Evolutionary conservation across 1,140 invertebrate genomes (phyloP), one percentile per base, ranked within the genome.

Genomic region (Gryon sp.): DNA sequence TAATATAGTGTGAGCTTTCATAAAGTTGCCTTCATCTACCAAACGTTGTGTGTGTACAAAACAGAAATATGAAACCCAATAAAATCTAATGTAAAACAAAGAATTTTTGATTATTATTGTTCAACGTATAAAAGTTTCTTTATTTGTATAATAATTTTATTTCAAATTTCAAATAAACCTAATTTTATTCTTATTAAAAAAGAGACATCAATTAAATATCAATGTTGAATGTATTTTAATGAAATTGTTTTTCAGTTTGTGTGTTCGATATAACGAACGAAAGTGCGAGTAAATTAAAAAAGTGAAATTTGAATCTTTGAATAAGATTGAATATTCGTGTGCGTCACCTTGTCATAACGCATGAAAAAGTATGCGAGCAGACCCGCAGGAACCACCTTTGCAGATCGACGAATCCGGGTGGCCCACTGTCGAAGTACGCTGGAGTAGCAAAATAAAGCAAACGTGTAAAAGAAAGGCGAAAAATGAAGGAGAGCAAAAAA

Each of bases 381-480:
- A 50, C 63, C 63, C 52, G 63, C 66, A 52, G 52, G 11, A 66
- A 55, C 46, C 48, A 24, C 24, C 36, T 41, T 41, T 7, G 41
- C 28, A 24, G 53, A 50, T 15, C 50, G 59, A 62, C 41, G 36
- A 72, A 46, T 45, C 55, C 76, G 69, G 73, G 59, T 76, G 73
- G 73, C 34, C 66, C 15, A 55, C 20, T 22, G 26, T 46, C 22
- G 20, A 45, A 74, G 48, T 14, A 24, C 19, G 11, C 8, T 16
- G 2, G 46, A 28, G 66, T 14, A 34, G 43, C 9, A 52, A 59
- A 66, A 68, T 52, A 68, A 73, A 59, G 34, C 19, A 50, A 45
- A 40, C 24, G 52, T 30, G 24, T 7, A 59, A 52, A 59, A 18
- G 43, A 36, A 32, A 20, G 22, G 19, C 14, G 24, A 36, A 57